A percentile compares a stretch with the other conserved stretches of the same genome.
These are phyloP conservation scores for Drosophila suboccidentalis DNA, from an alignment of 2,888 invertebrate species.

Conservation along the genomic window DNA sequence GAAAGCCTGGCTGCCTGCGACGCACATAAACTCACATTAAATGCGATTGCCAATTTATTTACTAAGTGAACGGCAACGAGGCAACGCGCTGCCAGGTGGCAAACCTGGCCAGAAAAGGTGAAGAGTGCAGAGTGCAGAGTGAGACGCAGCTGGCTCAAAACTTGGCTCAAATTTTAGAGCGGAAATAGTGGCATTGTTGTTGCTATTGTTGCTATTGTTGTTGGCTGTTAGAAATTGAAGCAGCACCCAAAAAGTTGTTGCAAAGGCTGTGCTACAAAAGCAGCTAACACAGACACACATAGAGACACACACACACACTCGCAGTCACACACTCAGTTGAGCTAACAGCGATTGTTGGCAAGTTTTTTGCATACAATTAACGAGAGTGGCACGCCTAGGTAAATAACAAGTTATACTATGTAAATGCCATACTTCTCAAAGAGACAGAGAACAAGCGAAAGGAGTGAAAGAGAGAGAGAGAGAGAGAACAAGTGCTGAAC, in stretches of 20 bases:
- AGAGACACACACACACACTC: constrained; percentile 5
- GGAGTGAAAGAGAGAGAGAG: background rate
- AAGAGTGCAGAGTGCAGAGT: constrained; percentile 12
- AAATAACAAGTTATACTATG: constrained; percentile 68
- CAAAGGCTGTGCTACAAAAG: constrained; percentile 66
- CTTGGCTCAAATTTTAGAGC: constrained; percentile 80
- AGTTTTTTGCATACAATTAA: constrained; percentile 82
- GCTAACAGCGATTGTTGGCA: constrained; percentile 66
- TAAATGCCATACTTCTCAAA: constrained; percentile 26
- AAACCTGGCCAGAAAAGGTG: constrained; percentile 21
- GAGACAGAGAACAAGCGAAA: no score
- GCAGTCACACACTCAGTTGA: constrained; percentile 26
- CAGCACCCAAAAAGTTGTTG: constrained; percentile 72
- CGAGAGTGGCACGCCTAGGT: constrained; percentile 79
- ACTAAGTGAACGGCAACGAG: constrained; percentile 72
- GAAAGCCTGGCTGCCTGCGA: constrained; percentile 56
- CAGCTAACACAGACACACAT: constrained; percentile 15
- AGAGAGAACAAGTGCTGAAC: constrained; percentile 47
- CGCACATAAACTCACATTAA: constrained; percentile 82
- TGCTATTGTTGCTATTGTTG: constrained; percentile 45
- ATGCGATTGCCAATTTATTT: constrained; percentile 82
- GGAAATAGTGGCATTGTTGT: constrained; percentile 70
- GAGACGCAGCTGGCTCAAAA: constrained; percentile 71
- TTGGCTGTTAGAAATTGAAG: constrained; percentile 66
- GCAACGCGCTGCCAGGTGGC: constrained; percentile 29